Evolutionary conservation across 2,888 invertebrate genomes (phyloP).

Genomic region (Cerceris ruficornis): DNA sequence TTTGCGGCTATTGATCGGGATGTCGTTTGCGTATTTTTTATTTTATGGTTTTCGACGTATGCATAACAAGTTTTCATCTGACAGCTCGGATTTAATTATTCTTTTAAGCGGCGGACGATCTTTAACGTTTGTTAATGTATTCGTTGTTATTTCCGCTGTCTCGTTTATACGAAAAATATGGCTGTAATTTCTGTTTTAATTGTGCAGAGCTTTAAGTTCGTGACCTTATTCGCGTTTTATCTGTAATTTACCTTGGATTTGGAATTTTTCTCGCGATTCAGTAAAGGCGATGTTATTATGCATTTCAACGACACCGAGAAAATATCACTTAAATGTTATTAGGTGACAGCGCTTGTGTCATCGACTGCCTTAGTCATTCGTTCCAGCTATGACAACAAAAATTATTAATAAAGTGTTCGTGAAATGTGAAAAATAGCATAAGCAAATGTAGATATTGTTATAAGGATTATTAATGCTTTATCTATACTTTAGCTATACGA

Average conservation of each 20-base stretch:
- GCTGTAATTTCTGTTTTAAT: too few species aligned
- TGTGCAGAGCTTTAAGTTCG: too few species aligned
- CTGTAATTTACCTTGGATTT: too few species aligned
- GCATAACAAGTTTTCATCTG: neutral
- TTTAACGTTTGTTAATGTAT: neutral
- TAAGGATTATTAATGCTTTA: too few species aligned
- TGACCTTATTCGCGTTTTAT: too few species aligned
- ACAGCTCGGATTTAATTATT: neutral
- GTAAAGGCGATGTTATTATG: too few species aligned
- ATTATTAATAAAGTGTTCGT: neutral
- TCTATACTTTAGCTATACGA: too few species aligned
- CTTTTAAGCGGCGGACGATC: neutral
- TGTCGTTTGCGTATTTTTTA: conserved; percentile 8
- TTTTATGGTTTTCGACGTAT: conserved; percentile 17
- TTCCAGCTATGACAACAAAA: neutral
- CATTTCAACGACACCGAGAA: too few species aligned
- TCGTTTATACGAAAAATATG: neutral
- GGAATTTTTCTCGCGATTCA: too few species aligned
- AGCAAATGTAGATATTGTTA: neutral
- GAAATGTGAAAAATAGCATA: neutral
- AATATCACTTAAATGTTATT: too few species aligned
- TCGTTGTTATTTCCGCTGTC: neutral
- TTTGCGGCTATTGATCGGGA: conserved; percentile 18
- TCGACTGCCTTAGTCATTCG: neutral
- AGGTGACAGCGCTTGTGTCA: neutral